Evolutionary conservation across 2,113 vertebrate genomes (phyloP), one percentile per base, ranked within the genome.

Genomic region (Manacus vitellinus): DNA sequence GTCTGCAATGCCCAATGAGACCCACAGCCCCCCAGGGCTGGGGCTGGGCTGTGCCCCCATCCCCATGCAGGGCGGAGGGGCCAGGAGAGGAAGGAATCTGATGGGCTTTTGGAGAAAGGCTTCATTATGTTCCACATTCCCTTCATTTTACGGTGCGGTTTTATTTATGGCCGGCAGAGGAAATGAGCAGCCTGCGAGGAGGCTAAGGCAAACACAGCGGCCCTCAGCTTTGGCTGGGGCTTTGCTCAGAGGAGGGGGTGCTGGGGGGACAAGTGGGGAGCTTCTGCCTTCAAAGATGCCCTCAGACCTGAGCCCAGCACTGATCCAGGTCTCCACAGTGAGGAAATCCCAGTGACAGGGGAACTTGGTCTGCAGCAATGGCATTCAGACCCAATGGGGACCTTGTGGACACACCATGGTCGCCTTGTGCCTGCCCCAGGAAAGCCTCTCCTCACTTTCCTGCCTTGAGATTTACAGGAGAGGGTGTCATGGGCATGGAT

Each of bases 121-220:
- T 95, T 76, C 93, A 49, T 95, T 97, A 94, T 96, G 70, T 80
- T 59, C 30, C 47, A 54, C 86, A 84, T 96, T 94, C 94, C 91
- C 96, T 88, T 58, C 8, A 2, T 54, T 96, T 94, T 94, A 95
- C 1, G 8, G 67, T 6, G 33, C 23, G 75, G 88, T 87, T 94
- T 95, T 95, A 91, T 96, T 97, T 96, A 89, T 56, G 83, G 61
- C 86, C 0, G 0, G 84, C 61, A 80, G 80, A 95, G 95, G 95
- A 96, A 97, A 95, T 39, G 68, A 95, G 84, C 84, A 55, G 95
- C 79, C 35, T 71, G 86, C 0, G 12, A 79, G 75, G 67, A 62
- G 71, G 72, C 58, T 70, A 89, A 95, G 46, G 79, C 91, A 95
- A 94, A 97, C 94, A 96, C 85, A 41, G 59, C 15, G 0, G 83